These are phyloP conservation scores for Takifugu bimaculatus DNA, from an alignment of 2,113 vertebrate genomes.

Conservation along the genomic window DNA sequence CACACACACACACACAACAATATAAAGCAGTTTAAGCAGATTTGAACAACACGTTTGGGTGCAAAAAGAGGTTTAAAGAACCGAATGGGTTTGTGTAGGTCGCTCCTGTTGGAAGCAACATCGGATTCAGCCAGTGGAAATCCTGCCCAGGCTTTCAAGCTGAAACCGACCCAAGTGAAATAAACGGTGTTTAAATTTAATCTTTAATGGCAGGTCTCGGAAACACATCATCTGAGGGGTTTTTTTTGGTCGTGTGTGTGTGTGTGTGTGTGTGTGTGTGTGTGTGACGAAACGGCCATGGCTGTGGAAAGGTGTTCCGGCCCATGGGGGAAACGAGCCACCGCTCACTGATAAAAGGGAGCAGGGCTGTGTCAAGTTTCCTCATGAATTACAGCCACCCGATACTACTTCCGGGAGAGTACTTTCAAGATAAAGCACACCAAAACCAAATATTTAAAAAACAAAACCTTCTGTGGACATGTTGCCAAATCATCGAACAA, in stretches of 20 bases:
- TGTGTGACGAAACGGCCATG: conserved; percentile 69
- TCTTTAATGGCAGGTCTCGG: conserved; percentile 9
- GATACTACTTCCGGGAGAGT: accelerated
- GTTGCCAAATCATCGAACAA: no score
- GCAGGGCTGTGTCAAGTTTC: conserved; percentile 31
- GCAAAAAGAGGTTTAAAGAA: no score
- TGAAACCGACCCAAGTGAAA: neutral
- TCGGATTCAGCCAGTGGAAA: neutral
- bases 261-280: conserved; percentile 59
- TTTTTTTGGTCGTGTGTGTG: conserved; percentile 5
- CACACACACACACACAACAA: no score
- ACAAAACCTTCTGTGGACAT: no score
- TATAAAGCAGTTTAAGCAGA: no score
- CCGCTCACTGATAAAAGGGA: conserved; percentile 58
- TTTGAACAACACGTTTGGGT: no score
- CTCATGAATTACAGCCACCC: neutral
- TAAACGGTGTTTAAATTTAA: neutral
- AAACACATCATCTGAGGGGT: conserved; percentile 29
- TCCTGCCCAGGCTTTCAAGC: neutral
- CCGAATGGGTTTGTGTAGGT: no score
- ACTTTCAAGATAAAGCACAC: conserved; percentile 41
- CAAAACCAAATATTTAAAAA: no score
- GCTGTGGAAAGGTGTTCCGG: conserved; percentile 76
- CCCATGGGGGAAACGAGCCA: conserved; percentile 51
- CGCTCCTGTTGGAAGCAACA: no score